phyloP scores from a whole-genome alignment of 2,797 vertebrate genomes.

The Falco berigora region DNA sequence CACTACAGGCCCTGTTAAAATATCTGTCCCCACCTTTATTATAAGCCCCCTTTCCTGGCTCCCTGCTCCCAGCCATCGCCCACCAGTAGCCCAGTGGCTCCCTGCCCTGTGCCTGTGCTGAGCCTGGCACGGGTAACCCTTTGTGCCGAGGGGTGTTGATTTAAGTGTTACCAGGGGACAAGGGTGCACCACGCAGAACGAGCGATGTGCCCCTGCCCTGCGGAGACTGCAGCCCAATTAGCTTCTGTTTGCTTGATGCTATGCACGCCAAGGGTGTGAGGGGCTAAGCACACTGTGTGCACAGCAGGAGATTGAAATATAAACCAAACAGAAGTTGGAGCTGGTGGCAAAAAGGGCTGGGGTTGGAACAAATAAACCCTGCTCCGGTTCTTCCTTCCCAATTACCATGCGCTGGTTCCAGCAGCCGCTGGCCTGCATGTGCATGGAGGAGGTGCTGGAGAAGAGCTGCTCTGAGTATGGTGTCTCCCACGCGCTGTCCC shows the following conservation, averaged over 20 bases:
- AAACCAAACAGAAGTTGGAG: background rate
- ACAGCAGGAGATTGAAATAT: background rate
- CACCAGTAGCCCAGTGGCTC: background rate
- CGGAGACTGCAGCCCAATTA: background rate
- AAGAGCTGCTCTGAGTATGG: background rate
- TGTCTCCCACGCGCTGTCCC: accelerated
- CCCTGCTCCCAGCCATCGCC: background rate
- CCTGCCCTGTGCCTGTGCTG: background rate
- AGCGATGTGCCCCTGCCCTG: background rate
- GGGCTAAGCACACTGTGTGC: background rate
- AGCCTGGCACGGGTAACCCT: background rate
- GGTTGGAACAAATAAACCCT: background rate
- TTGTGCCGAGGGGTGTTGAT: background rate
- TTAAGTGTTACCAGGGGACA: background rate
- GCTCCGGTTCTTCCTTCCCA: background rate
- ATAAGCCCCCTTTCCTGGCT: background rate
- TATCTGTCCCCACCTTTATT: background rate
- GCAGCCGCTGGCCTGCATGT: background rate
- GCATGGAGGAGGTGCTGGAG: background rate
- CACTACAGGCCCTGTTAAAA: background rate
- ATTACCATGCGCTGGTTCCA: accelerated
- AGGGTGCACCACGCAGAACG: background rate
- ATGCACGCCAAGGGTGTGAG: background rate
- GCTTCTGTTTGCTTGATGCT: background rate
- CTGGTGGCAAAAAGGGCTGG: background rate